These are phyloP conservation scores for Tetramorium alpestre DNA, from an alignment of 1,140 invertebrate genomes.

Conservation along the genomic window DNA sequence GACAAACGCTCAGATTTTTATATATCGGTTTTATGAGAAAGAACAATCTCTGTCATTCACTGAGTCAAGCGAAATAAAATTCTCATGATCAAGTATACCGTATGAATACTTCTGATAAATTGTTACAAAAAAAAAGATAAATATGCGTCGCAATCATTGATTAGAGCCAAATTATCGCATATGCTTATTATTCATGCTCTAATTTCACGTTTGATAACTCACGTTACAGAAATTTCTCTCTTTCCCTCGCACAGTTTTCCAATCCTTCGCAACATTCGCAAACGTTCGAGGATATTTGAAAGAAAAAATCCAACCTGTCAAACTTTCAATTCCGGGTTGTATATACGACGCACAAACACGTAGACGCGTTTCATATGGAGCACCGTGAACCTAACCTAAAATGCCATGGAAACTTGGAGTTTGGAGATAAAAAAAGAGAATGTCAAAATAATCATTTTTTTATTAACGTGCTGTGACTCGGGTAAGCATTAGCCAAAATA, in stretches of 20 bases:
- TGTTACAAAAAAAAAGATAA: background rate
- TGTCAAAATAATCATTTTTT: too few species aligned
- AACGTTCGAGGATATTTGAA: background rate
- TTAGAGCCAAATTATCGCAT: background rate
- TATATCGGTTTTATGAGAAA: too few species aligned
- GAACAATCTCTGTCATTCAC: too few species aligned
- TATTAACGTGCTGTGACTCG: too few species aligned
- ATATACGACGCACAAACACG: background rate
- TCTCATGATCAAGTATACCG: background rate
- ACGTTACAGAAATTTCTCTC: background rate
- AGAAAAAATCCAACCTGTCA: background rate
- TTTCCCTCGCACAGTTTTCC: background rate
- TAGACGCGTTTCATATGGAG: background rate
- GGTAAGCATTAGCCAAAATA: too few species aligned
- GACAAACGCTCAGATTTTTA: too few species aligned
- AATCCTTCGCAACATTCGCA: background rate
- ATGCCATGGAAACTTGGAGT: background rate
- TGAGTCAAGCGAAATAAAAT: background rate
- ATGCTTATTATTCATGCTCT: background rate
- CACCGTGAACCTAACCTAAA: background rate
- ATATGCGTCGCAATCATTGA: background rate
- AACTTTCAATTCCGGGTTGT: background rate
- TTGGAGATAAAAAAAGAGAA: too few species aligned
- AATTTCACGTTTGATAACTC: background rate
- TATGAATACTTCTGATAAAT: background rate